phyloP scores from a whole-genome alignment of 2,113 vertebrate species.

The Oplegnathus fasciatus region DNA sequence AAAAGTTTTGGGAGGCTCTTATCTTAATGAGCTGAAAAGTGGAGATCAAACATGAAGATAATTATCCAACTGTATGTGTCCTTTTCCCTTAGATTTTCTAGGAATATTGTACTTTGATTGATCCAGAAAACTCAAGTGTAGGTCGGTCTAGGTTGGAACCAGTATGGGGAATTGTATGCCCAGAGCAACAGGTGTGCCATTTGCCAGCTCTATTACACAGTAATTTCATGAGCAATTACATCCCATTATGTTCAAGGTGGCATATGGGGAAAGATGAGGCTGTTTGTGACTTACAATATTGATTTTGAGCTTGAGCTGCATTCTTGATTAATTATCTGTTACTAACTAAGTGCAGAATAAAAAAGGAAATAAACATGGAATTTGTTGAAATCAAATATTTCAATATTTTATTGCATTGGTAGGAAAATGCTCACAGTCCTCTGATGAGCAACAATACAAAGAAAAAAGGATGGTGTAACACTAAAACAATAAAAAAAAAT shows the following conservation, averaged over 20 bases:
- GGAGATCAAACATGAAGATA: not conserved
- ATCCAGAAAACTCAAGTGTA: not conserved
- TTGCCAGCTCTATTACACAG: conserved; percentile 54
- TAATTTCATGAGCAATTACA: conserved; percentile 76
- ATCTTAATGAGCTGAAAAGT: not conserved
- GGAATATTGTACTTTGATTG: not conserved
- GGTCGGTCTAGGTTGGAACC: not conserved
- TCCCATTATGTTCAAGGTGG: conserved; percentile 58
- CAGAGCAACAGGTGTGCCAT: conserved; percentile 69
- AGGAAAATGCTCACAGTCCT: conserved; percentile 81
- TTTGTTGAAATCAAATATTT: conserved; percentile 75
- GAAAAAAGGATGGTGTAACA: conserved; percentile 71
- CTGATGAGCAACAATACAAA: conserved; percentile 78
- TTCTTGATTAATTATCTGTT: not conserved
- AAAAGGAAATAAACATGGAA: conserved; percentile 20
- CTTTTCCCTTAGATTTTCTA: not conserved
- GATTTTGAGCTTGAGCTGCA: conserved; percentile 7
- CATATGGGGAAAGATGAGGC: conserved; percentile 39
- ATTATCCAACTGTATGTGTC: not conserved
- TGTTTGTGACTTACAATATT: conserved; percentile 32
- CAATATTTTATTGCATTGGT: conserved; percentile 85
- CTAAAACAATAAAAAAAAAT: conserved; percentile 58
- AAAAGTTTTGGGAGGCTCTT: not conserved
- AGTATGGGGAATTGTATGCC: conserved; percentile 38
- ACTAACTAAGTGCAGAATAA: not conserved